These are phyloP conservation scores for Diadegma fenestrale DNA, from an alignment of 2,888 invertebrate species.

Conservation along the genomic window DNA sequence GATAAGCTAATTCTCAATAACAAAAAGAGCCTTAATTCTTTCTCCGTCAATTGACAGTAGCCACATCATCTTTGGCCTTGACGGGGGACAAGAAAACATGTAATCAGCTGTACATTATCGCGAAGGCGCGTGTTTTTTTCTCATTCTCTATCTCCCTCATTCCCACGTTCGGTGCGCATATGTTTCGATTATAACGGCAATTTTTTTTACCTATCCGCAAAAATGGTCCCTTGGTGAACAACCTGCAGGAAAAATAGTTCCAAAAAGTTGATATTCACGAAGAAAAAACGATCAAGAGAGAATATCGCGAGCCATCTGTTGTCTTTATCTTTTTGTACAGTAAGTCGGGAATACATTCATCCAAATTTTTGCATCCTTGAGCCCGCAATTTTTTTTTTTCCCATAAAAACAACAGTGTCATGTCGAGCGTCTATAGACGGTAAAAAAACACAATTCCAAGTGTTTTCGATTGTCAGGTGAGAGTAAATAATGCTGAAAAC, in stretches of 20 bases:
- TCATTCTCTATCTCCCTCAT: neutral
- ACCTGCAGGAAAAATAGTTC: neutral
- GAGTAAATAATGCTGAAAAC: slow-evolving; percentile 74
- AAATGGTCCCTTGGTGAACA: neutral
- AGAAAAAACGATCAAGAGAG: neutral
- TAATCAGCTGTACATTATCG: slow-evolving; percentile 71
- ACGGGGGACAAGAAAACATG: slow-evolving; percentile 70
- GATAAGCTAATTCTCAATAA: slow-evolving; percentile 20
- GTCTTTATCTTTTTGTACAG: neutral
- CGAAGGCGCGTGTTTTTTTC: slow-evolving; percentile 55
- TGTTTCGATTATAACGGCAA: slow-evolving; percentile 19
- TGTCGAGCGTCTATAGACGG: neutral
- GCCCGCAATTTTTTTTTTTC: neutral
- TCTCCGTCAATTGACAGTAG: slow-evolving; percentile 73
- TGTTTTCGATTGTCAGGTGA: slow-evolving; percentile 7
- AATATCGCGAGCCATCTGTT: neutral
- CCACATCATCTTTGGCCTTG: slow-evolving; percentile 79
- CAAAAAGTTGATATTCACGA: neutral
- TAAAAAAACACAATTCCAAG: slow-evolving; percentile 11
- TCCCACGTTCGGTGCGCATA: slow-evolving; percentile 42
- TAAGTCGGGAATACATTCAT: neutral
- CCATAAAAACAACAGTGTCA: neutral
- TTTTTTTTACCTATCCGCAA: neutral
- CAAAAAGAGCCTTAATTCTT: slow-evolving; percentile 52
- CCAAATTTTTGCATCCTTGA: neutral